Base-by-base conservation (phyloP, 2,888 invertebrate genomes). In the Heliconius ismenius region DNA sequence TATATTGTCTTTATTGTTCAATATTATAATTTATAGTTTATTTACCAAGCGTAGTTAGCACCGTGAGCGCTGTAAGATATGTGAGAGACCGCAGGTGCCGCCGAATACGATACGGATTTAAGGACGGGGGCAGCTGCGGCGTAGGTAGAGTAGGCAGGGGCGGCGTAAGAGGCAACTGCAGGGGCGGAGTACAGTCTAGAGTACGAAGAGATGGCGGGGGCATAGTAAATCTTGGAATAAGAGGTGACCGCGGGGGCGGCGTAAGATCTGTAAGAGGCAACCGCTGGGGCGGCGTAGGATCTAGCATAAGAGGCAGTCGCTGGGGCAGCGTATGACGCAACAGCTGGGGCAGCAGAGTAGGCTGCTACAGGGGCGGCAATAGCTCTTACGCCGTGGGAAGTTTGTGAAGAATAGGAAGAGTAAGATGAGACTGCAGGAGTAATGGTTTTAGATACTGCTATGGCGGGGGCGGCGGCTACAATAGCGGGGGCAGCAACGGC, bases 41-140 rank as follows among this genome's bases (percentile, higher is more conserved):
- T 89, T 95, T 95, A 96, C 95, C 95, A 96, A 83, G 93, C 95
- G 87, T 96, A 96, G 85, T 95, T 95, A 81, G 95, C 95, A 82
- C 96, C 96, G 81, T 95, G 94, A 79, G 95, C 96, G 84, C 94
- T 94, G 93, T 96, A 96, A 81, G 95, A 90, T 84, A 95, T 92
- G 88, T 96, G 95, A 78, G 96, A 95, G 32, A 96, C 95, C 81
- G 95, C 95, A 81, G 95, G 95, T 69, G 95, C 95, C 79, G 96
- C 95, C 69, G 94, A 94, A 91, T 95, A 95, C 77, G 93, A 87
- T 68, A 95, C 88, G 79, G 93, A 88, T 81, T 90, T 90, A 79
- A 91, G 85, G 80, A 89, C 91, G 81, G 91, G 90, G 65, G 90
- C 87, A 73, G 88, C 86, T 26, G 88, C 86, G 77, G 89, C 87